A percentile compares a stretch with the other conserved stretches of the same genome.
These are phyloP conservation scores for Chloroclysta siterata DNA, from an alignment of 2,888 invertebrate genomes.

Conservation along the genomic window DNA sequence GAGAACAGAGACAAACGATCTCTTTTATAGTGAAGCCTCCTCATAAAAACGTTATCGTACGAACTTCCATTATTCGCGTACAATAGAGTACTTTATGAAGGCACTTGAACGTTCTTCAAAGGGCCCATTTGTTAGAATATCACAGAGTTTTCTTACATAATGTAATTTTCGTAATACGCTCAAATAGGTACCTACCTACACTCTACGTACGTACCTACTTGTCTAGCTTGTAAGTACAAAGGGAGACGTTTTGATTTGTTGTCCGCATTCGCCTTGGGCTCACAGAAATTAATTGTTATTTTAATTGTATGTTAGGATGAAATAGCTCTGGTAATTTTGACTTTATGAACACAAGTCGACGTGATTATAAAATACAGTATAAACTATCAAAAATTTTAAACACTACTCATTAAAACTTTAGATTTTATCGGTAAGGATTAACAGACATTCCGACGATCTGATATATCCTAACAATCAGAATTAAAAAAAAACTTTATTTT, in stretches of 20 bases:
- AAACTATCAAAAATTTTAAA: no score
- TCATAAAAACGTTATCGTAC: conserved; percentile 35
- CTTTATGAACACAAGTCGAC: not conserved
- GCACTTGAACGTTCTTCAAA: conserved; percentile 29
- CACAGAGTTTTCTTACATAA: conserved; percentile 28
- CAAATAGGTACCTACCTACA: not conserved
- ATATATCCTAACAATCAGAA: no score
- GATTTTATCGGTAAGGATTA: no score
- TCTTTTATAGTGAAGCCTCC: conserved; percentile 29
- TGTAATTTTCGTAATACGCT: conserved; percentile 18
- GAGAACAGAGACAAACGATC: conserved; percentile 28
- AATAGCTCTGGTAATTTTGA: not conserved
- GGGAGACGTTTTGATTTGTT: conserved; percentile 27
- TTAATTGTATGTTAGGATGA: conserved; percentile 21
- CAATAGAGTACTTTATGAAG: conserved; percentile 32
- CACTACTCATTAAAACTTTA: no score
- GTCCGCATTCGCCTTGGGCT: conserved; percentile 12
- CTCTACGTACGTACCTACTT: conserved; percentile 7
- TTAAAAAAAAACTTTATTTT: no score
- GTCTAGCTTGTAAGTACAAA: conserved; percentile 21
- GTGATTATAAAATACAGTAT: not conserved
- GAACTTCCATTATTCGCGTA: conserved; percentile 31
- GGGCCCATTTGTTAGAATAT: conserved; percentile 31
- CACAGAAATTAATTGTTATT: conserved; percentile 27
- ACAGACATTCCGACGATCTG: no score